These are phyloP conservation scores for Acanthaster planci DNA, from an alignment of 35 echinoderm and acorn worm genomes.

Conservation along the genomic window DNA sequence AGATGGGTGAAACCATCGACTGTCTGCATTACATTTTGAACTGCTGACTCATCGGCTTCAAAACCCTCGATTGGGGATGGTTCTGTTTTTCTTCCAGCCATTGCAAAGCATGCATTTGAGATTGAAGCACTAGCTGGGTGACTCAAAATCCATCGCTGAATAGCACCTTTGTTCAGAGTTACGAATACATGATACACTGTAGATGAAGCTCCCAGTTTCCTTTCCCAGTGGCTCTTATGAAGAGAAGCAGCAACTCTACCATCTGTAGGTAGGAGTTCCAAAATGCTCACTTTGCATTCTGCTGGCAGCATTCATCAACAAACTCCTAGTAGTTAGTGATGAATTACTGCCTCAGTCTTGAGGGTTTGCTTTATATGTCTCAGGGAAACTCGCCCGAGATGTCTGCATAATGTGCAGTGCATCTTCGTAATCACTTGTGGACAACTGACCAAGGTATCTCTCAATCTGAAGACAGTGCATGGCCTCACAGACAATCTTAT, in stretches of 20 bases:
- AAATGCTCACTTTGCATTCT: conserved; percentile 45
- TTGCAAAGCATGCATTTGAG: conserved; percentile 18
- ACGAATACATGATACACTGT: conserved; percentile 25
- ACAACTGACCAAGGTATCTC: neutral
- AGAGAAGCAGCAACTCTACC: conserved; percentile 54
- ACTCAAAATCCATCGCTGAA: conserved; percentile 55
- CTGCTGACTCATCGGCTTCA: conserved; percentile 38
- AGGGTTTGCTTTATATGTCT: neutral
- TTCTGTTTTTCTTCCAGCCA: conserved; percentile 36
- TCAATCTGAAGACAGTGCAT: neutral
- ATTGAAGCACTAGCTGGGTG: conserved; percentile 51
- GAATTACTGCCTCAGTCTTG: neutral
- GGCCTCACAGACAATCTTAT: conserved; percentile 8
- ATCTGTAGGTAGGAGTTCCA: conserved; percentile 65
- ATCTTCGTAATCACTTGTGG: neutral
- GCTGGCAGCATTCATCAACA: conserved; percentile 20
- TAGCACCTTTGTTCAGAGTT: conserved; percentile 33
- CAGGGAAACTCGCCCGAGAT: neutral
- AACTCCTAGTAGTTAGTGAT: neutral
- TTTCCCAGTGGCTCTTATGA: conserved; percentile 58
- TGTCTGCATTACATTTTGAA: conserved; percentile 40
- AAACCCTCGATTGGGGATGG: neutral
- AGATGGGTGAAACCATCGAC: conserved; percentile 55
- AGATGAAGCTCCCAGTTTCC: conserved; percentile 73
- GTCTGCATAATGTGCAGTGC: neutral